A percentile compares a stretch with the other conserved stretches of the same genome.
phyloP scores from a whole-genome alignment of 2,888 invertebrate genomes.

The Miltochrista miniata region DNA sequence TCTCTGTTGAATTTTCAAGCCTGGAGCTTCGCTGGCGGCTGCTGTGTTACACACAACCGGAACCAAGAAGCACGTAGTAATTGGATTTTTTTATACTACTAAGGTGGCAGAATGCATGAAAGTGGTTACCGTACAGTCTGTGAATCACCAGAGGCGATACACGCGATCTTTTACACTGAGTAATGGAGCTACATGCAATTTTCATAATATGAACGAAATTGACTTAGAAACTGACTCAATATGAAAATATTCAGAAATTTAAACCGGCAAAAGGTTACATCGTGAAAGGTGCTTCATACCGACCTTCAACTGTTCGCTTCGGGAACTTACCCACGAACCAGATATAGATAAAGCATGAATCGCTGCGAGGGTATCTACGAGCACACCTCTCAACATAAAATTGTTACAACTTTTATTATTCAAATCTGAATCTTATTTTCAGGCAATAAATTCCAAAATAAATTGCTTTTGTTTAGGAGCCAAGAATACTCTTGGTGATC shows the following conservation, averaged over 20 bases:
- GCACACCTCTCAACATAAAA: conserved; percentile 1
- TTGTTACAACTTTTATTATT: too few species aligned
- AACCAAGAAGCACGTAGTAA: too few species aligned
- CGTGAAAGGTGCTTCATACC: conserved; percentile 42
- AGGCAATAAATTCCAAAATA: not conserved
- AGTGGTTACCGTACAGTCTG: too few species aligned
- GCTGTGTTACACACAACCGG: too few species aligned
- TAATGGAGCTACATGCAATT: not conserved
- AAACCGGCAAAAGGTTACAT: conserved; percentile 44
- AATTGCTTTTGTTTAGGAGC: conserved; percentile 10
- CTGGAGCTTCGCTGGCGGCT: too few species aligned
- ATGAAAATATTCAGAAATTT: conserved; percentile 18
- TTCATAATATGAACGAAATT: not conserved
- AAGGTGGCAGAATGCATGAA: too few species aligned
- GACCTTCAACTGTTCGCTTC: conserved; percentile 47
- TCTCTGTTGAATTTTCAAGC: too few species aligned
- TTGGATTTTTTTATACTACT: too few species aligned
- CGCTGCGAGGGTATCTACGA: conserved; percentile 31
- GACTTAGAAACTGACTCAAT: not conserved
- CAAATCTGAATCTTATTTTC: conserved; percentile 9
- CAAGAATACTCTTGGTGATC: conserved; percentile 14
- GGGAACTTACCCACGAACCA: conserved; percentile 22
- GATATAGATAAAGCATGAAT: conserved; percentile 68
- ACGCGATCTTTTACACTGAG: too few species aligned
- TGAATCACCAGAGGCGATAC: too few species aligned